Evolutionary conservation across 2,797 vertebrate species (phyloP).

Genomic region (Phataginus tetradactyla): DNA sequence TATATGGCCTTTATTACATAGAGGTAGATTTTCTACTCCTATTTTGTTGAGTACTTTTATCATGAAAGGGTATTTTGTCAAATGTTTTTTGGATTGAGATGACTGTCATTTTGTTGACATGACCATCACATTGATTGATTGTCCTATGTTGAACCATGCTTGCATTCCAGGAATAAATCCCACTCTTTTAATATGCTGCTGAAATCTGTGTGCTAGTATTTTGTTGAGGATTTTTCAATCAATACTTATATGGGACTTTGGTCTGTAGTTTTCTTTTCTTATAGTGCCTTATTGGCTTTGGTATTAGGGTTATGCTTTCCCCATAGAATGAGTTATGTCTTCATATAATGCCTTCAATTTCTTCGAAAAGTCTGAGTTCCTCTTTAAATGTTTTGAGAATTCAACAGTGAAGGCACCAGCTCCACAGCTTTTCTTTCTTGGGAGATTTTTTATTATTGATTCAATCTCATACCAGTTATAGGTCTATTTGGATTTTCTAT

Average conservation of each 20-base stretch:
- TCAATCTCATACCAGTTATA: background rate
- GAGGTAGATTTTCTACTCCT: background rate
- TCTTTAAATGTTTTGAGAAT: background rate
- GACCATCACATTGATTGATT: background rate
- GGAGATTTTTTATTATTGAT: background rate
- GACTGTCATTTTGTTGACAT: background rate
- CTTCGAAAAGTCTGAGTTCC: background rate
- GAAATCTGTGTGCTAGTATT: background rate
- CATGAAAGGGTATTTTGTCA: background rate
- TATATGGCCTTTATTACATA: background rate
- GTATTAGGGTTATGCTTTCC: background rate
- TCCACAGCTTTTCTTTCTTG: background rate
- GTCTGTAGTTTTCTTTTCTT: background rate
- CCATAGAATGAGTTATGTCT: background rate
- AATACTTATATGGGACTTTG: background rate
- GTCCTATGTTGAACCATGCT: background rate
- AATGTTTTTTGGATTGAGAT: background rate
- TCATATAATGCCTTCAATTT: too few species aligned
- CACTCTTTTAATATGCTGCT: background rate
- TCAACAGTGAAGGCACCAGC: background rate
- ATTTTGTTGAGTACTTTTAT: background rate
- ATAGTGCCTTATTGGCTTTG: background rate
- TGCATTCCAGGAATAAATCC: background rate
- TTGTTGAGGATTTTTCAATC: background rate
- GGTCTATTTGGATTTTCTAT: background rate